phyloP scores from a whole-genome alignment of 1,140 invertebrate genomes.

The Halotydeus destructor region DNA sequence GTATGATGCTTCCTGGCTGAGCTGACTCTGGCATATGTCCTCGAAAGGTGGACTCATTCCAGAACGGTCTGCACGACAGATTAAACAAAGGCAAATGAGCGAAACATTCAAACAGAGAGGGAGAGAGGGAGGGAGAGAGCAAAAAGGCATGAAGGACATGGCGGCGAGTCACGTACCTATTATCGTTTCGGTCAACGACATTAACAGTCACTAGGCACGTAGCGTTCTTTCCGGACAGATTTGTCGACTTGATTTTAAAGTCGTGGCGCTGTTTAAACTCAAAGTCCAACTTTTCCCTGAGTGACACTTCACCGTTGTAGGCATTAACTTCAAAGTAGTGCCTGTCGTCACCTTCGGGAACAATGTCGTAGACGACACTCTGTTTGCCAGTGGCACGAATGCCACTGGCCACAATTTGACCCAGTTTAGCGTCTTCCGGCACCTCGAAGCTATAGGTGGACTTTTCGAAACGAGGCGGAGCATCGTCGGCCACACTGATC shows the following conservation, averaged over 20 bases:
- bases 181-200: slow-evolving; percentile 44
- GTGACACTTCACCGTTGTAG: slow-evolving; percentile 45
- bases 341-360: slow-evolving; percentile 48
- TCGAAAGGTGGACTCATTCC: slow-evolving; percentile 40
- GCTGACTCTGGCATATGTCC: slow-evolving; percentile 49
- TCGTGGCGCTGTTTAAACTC: slow-evolving; percentile 55
- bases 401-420: slow-evolving; percentile 44
- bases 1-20: slow-evolving; percentile 42
- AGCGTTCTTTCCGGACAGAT: slow-evolving; percentile 42
- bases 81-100: too few relatives aligned
- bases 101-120: too few relatives aligned
- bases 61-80: too few relatives aligned
- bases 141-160: too few relatives aligned
- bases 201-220: slow-evolving; percentile 24
- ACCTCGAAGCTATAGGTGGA: slow-evolving; percentile 49
- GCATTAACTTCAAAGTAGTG: slow-evolving; percentile 60
- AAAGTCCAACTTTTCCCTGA: slow-evolving; percentile 52
- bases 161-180: too few relatives aligned
- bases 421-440: slow-evolving; percentile 55
- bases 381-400: slow-evolving; percentile 54
- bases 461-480: slow-evolving; percentile 51
- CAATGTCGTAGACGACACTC: slow-evolving; percentile 56
- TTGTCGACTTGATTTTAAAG: slow-evolving; percentile 55
- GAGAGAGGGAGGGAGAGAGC: too few relatives aligned
- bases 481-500: slow-evolving; percentile 73